Evolutionary conservation across 2,113 vertebrate genomes (phyloP).

Genomic region (Tichodroma muraria): DNA sequence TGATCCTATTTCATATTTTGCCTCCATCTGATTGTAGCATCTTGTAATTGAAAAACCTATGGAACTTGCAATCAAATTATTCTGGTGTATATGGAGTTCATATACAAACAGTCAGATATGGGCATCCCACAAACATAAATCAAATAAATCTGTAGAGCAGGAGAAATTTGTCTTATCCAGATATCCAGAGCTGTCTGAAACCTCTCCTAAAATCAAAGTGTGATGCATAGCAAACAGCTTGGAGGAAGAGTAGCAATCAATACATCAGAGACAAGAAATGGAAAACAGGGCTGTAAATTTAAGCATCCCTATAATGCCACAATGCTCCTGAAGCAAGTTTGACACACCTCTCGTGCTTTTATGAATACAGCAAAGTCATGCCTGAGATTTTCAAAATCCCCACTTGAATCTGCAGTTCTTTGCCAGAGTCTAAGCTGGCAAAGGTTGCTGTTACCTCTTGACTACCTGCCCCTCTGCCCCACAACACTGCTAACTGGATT

Average conservation of each 20-base stretch:
- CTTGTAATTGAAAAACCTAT: background rate
- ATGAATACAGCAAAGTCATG: background rate
- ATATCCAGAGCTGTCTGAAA: background rate
- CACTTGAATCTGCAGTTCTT: background rate
- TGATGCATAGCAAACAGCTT: background rate
- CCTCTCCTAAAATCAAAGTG: background rate
- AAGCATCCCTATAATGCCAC: background rate
- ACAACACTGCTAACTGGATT: background rate
- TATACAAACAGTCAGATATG: background rate
- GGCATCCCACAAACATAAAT: background rate
- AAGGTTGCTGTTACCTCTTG: background rate
- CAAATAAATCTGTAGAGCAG: background rate
- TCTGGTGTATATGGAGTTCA: background rate
- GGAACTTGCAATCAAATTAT: background rate
- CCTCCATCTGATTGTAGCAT: background rate
- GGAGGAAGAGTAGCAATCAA: slow-evolving; percentile 6
- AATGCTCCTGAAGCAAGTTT: background rate
- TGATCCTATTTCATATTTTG: background rate
- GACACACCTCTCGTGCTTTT: background rate
- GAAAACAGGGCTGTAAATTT: background rate
- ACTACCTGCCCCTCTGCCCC: background rate
- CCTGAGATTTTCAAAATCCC: background rate
- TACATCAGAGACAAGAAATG: background rate
- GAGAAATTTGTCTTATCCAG: background rate
- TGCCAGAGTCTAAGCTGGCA: background rate